Base-by-base conservation (phyloP, 2,888 invertebrate species). In the Drosophila robusta region DNA sequence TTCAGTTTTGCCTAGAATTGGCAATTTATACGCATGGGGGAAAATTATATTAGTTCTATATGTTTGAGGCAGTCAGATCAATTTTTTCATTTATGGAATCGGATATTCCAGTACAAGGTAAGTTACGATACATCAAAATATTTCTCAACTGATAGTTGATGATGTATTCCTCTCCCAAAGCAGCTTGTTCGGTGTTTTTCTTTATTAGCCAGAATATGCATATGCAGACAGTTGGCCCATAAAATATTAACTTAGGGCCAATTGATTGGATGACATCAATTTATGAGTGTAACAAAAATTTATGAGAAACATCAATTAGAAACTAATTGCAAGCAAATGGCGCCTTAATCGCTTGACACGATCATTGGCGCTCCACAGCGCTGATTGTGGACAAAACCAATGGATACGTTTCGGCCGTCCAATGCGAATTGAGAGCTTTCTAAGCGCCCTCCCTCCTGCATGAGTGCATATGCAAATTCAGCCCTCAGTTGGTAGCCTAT, bases 391-490 rank as follows among this genome's bases (percentile, higher is more conserved):
- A 9, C 34, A 50, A 52, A 16, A 26, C 32, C 51, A 36, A 3
- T 34, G 14, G 12, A 4, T 4, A 34, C 4, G 34, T 12, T 51
- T 51, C 44, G 50, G 14, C 24, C 41, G 68, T 12, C 76, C 75
- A 75, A 75, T 75, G 72, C 75, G 62, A 67, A 45, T 16, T 32
- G 63, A 67, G 71, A 29, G 22, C 34, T 55, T 75, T 75, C 75
- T 75, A 75, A 75, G 75, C 75, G 56, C 67, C 62, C 71, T 60
- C 58, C 24, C 54, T 22, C 4, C 5, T 14, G 18, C 49, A 47
- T 14, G 44, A 24, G 56, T 34, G 45, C 62, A 42, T 70, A 82
- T 85, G 85, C 85, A 85, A 79, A 85, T 83, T 66, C 83, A 74
- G 80, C 78, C 80, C 77, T 62, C 70, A 42, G 66, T 55, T 52